A percentile compares a stretch with the other conserved stretches of the same genome.
Conservation (phyloP, 2,797 vertebrate species). For the Oreochromis mossambicus region DNA sequence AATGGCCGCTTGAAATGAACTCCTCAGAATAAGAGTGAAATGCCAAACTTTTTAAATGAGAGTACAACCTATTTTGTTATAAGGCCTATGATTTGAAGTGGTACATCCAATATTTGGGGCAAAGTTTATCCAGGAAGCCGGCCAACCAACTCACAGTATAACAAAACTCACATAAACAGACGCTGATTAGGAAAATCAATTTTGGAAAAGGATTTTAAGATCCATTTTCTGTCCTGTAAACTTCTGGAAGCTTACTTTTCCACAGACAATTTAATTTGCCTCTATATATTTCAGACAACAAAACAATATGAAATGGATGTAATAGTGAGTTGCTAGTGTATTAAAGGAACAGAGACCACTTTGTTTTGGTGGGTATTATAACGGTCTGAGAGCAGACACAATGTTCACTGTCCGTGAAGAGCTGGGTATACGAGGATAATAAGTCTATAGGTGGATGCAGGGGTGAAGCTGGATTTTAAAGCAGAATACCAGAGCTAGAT, state of each 20-base stretch:
- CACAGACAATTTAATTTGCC: background rate
- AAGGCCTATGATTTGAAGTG: background rate
- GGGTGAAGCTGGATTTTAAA: background rate
- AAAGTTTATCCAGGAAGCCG: background rate
- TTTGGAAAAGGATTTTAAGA: background rate
- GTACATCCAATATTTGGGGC: background rate
- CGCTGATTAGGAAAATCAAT: constrained; percentile 11
- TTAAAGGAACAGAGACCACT: background rate
- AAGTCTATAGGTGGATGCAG: background rate
- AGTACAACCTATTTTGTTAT: background rate
- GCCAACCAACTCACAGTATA: background rate
- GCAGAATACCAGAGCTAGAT: background rate
- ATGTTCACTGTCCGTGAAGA: background rate
- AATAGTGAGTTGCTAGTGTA: background rate
- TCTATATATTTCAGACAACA: background rate
- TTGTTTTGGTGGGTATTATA: background rate
- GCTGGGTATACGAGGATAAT: background rate
- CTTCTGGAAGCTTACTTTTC: background rate
- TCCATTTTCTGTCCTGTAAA: background rate
- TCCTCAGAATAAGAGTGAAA: background rate
- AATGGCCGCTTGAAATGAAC: background rate
- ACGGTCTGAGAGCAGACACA: background rate
- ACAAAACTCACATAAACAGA: constrained; percentile 4
- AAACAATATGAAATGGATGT: background rate
- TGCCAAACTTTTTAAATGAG: background rate